phyloP scores from a whole-genome alignment of 2,113 vertebrate genomes.

The Parus major region DNA sequence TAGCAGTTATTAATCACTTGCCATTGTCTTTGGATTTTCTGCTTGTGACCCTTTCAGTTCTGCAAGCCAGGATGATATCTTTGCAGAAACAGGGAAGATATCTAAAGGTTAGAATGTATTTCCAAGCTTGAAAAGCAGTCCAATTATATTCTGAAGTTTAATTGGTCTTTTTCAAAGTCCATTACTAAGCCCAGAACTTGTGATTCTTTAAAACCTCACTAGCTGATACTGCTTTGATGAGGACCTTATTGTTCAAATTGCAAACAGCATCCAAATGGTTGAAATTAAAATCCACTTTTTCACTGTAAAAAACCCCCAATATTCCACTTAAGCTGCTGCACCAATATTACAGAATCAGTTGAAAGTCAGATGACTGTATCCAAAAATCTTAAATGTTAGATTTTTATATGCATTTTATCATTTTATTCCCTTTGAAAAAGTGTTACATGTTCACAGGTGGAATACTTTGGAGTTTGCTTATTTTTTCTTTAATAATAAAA shows the following conservation, averaged over 20 bases:
- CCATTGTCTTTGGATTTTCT: slow-evolving; percentile 38
- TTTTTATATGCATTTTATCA: slow-evolving; percentile 34
- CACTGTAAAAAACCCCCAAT: not conserved
- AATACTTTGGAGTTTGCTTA: not conserved
- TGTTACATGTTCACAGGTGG: not conserved
- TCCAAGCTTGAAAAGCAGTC: not conserved
- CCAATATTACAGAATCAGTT: not conserved
- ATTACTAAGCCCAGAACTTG: not conserved
- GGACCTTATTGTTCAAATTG: not conserved
- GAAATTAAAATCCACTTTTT: slow-evolving; percentile 32
- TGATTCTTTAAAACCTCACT: not conserved
- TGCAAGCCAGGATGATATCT: not conserved
- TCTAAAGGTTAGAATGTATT: not conserved
- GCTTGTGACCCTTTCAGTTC: not conserved
- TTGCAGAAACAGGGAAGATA: not conserved
- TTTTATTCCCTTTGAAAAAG: slow-evolving; percentile 46
- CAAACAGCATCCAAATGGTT: not conserved
- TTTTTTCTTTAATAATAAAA: slow-evolving; percentile 8
- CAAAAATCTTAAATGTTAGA: slow-evolving; percentile 55
- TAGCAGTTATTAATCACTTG: slow-evolving; percentile 34
- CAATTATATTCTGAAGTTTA: not conserved
- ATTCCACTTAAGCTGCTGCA: not conserved
- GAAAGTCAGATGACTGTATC: slow-evolving; percentile 33
- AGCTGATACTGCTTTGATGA: not conserved
- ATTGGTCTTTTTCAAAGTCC: not conserved